Evolutionary conservation across 2,797 vertebrate genomes (phyloP).

Genomic region (Mormyrus proboscirostris): DNA sequence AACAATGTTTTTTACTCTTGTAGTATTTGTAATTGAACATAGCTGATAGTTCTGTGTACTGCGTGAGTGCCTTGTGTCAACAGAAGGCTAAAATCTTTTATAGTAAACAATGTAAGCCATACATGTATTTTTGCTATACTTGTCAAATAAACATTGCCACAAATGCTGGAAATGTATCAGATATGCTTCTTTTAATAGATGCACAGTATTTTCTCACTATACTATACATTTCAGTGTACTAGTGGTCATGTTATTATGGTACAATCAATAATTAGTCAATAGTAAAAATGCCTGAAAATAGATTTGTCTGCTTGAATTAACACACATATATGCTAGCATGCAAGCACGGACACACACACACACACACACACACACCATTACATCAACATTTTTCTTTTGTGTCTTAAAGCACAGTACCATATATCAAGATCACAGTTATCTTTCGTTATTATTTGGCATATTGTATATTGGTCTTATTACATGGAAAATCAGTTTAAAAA

Average conservation of each 20-base stretch:
- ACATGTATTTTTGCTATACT: conserved; percentile 40
- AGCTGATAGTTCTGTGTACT: background rate
- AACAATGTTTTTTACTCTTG: background rate
- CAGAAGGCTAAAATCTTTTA: background rate
- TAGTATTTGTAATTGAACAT: background rate
- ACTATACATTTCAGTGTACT: background rate
- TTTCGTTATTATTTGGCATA: background rate
- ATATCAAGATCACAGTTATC: background rate
- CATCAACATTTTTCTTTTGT: background rate
- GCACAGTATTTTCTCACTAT: background rate
- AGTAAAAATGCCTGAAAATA: background rate
- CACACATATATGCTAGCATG: background rate
- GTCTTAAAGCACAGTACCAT: background rate
- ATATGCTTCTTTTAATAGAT: background rate
- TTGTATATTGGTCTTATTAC: background rate
- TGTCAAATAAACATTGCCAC: conserved; percentile 58
- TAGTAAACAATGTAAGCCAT: conserved; percentile 15
- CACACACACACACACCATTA: background rate
- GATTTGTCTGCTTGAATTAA: background rate
- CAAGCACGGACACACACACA: background rate
- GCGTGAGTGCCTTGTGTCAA: background rate
- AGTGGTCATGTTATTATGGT: background rate
- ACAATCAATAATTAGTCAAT: background rate
- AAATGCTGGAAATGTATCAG: conserved; percentile 18
- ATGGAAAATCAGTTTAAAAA: background rate